Conservation (phyloP, 2,113 vertebrate species). For the Miniopterus natalensis region DNA sequence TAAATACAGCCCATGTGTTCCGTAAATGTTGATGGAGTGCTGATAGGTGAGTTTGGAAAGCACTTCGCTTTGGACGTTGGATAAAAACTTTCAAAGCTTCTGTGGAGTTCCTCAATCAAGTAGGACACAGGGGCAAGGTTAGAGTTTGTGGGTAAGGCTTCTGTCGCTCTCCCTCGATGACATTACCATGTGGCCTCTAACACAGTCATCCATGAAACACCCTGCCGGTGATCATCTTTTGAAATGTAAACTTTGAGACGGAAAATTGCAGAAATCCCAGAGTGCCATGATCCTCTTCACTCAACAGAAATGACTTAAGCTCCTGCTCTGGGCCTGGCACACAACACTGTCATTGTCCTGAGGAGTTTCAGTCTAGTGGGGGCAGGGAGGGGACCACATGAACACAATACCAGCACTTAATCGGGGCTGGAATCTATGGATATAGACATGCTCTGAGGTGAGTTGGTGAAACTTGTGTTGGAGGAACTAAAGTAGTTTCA, state of each 20-base stretch:
- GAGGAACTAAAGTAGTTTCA: background rate
- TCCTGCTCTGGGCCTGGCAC: background rate
- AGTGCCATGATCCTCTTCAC: background rate
- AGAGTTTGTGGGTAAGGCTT: background rate
- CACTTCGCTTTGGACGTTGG: background rate
- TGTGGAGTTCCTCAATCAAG: background rate
- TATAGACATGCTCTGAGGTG: background rate
- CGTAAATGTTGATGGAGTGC: background rate
- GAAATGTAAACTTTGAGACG: background rate
- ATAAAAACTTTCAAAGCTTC: background rate
- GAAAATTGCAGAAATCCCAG: background rate
- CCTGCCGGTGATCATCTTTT: background rate
- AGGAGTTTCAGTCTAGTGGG: background rate
- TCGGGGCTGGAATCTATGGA: background rate
- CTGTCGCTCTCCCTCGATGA: background rate
- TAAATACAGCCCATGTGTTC: background rate
- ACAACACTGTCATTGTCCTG: background rate
- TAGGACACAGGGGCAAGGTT: background rate
- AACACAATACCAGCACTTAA: background rate
- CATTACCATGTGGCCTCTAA: background rate
- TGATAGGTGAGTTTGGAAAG: background rate
- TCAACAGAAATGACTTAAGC: background rate
- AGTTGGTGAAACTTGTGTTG: background rate
- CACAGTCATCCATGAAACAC: background rate
- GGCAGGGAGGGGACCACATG: fast-evolving